Base-by-base conservation (phyloP, 2,113 vertebrate genomes). In the Tragelaphus imberbis region DNA sequence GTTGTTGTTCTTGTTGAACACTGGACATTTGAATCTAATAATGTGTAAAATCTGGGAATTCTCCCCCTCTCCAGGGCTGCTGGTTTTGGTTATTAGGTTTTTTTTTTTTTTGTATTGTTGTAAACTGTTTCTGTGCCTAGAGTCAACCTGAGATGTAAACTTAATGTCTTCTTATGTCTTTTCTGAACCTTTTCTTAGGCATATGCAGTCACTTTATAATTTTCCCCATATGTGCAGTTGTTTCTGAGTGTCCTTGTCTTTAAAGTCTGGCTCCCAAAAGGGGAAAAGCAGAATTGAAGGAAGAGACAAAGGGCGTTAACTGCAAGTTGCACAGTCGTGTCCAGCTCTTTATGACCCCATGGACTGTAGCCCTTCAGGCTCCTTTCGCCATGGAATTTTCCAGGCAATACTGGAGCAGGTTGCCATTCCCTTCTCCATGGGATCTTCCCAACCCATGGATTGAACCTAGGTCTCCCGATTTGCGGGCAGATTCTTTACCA, bases 121-220 rank as follows among this genome's bases (percentile, higher is more conserved):
- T 36, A 27, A 12, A 19, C 23, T 40, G 11, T 82, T 47, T 92
- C 63, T 56, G 36, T 28, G 63, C 81, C 2, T 3, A 28, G 4
- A 65, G 19, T 49, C 51, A 75, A 55, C 44, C 28, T 59, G 53
- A 86, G 40, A 28, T 28, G 53, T 33, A 56, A 44, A 65, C 8
- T n/a, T 85, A 75, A 36, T 23, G 49, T 44, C 91, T 84, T 71
- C 51, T 21, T 47, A 15, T 44, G 51, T 47, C 30, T 82, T 65
- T 65, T 28, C 27, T 84, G n/a, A 92, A 33, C 27, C 80, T 92
- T 49, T 84, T 49, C 90, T 55, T 65, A 58, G 47, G 33, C n/a
- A 13, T 27, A 36, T 63, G 47, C 19, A 9, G 58, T 80, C 27
- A 33, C 49, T 63, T 55, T 63, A 75, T 80, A 19, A 79, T 65